Percentiles rank a stretch among this genome's conserved stretches.
Evolutionary conservation across 2,888 invertebrate species (phyloP).

Genomic region (Athripsodes cinereus): DNA sequence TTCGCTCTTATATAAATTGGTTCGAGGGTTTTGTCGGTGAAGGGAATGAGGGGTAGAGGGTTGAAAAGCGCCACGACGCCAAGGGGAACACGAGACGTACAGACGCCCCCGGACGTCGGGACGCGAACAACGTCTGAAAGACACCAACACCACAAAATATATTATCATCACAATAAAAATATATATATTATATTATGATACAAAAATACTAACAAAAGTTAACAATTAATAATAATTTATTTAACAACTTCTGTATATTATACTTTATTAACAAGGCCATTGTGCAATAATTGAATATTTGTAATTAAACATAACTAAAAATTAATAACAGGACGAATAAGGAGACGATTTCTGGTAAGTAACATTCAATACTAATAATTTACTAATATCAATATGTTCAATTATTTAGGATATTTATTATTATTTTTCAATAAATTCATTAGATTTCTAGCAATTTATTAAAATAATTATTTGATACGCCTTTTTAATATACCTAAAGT

Average conservation of each 20-base stretch:
- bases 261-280: background rate
- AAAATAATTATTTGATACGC: too few species aligned
- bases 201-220: constrained; percentile 9
- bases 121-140: constrained; percentile 31
- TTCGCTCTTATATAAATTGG: constrained; percentile 27
- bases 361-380: too few species aligned
- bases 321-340: too few species aligned
- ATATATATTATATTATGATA: too few species aligned
- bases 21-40: constrained; percentile 16
- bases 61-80: constrained; percentile 42
- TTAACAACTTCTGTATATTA: constrained; percentile 3
- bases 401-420: too few species aligned
- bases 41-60: constrained; percentile 35
- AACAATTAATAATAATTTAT: constrained; percentile 1
- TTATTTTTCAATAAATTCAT: too few species aligned
- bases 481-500: too few species aligned
- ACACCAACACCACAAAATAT: background rate
- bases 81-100: constrained; percentile 49
- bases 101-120: constrained; percentile 50
- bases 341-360: too few species aligned
- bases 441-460: too few species aligned
- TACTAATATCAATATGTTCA: too few species aligned
- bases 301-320: too few species aligned
- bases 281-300: constrained; percentile 8
- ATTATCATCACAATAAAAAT: background rate